Base-by-base conservation (phyloP, 2,888 invertebrate species). In the Andricus quercusramuli region DNA sequence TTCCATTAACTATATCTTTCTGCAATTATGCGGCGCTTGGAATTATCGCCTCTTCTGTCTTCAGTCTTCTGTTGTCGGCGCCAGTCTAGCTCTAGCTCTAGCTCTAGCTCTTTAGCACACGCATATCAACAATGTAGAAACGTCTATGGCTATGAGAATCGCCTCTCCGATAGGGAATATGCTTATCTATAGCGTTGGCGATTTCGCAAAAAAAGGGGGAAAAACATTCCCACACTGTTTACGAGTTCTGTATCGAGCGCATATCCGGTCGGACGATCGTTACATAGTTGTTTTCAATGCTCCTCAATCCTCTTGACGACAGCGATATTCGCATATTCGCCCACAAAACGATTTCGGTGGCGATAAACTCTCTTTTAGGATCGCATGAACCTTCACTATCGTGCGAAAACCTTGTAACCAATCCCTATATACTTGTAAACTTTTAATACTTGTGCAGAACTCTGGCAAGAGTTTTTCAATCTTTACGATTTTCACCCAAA, bases 1-100 rank as follows among this genome's bases (percentile, higher is more conserved):
- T 47, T 64, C 44, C 44, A 74, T 74, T 74, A 74, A 29, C 51
- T 44, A 44, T 74, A 74, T 74, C 70, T 74, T 74, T 74, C 25
- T 32, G 56, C 51, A 74, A 74, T 70, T 70, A 70, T 70, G 51
- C 70, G 70, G 70, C 15, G 70, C 70, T 74, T 56, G 56, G 70
- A 32, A 74, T 74, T 74, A 74, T 74, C 70, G 32, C 5, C n/a
- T 74, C 70, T 74, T 56, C 51, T 74, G 51, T 51, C 37, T 74
- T 56, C 51, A 56, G 51, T 51, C 37, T 74, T 74, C 51, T 29
- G 29, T 29, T 74, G 70, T 56, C 70, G 70, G 56, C 70, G 70
- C 70, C 70, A 74, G 70, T 74, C 70, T 56, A 20, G 51, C 20
- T 20, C 1, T 29, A 29, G 29, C 29, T 29, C 29, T 29, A 29